A percentile compares a stretch with the other conserved stretches of the same genome.
Evolutionary conservation across 2,113 vertebrate genomes (phyloP).

Genomic region (Passer domesticus): DNA sequence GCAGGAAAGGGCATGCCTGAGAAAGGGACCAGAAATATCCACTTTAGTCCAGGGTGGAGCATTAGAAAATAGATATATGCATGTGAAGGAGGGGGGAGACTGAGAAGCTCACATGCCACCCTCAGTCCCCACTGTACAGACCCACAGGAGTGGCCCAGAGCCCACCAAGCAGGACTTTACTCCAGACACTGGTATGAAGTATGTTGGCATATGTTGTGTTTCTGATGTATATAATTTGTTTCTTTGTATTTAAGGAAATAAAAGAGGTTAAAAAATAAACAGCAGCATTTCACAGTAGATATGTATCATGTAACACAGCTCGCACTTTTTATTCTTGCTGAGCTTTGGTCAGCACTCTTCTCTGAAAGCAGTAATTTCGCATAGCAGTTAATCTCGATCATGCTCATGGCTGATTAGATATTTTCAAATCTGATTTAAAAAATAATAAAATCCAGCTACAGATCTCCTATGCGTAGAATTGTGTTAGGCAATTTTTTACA

Average conservation of each 20-base stretch:
- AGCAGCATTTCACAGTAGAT: neutral
- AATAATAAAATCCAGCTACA: neutral
- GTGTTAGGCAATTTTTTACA: neutral
- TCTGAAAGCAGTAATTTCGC: neutral
- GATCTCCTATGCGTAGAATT: neutral
- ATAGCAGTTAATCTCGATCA: neutral
- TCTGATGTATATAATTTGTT: neutral
- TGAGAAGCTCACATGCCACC: neutral
- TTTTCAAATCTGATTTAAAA: neutral
- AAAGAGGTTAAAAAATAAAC: neutral
- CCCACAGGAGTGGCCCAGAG: neutral
- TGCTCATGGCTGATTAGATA: neutral
- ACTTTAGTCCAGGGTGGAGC: neutral
- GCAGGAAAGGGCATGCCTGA: neutral
- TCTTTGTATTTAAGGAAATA: neutral
- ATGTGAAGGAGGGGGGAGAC: neutral
- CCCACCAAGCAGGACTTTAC: neutral
- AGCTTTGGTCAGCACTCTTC: neutral
- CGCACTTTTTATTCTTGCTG: neutral
- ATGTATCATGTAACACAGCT: neutral
- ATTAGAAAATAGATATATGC: neutral
- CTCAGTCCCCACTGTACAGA: neutral
- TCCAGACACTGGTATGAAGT: neutral
- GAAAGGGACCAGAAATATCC: neutral
- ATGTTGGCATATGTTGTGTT: accelerated